Evolutionary conservation across 2,113 vertebrate genomes (phyloP), one percentile per base, ranked within the genome.

Genomic region (Anarrhichthys ocellatus): DNA sequence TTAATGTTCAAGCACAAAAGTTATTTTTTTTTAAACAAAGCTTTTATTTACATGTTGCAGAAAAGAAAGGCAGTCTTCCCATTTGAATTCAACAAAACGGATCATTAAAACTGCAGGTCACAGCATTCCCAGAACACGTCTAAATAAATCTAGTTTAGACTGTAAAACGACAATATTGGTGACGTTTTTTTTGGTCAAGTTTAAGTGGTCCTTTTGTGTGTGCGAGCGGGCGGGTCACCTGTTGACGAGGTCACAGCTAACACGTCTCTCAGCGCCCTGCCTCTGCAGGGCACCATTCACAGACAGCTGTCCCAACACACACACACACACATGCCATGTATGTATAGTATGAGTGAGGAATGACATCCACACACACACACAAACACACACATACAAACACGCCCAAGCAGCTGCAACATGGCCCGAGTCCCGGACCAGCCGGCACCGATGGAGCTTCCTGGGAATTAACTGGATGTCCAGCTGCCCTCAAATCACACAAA

Each of bases 271-370:
- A 91, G 87, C 93, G 29, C 92, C 85, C 92, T 81, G 84, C 89
- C 93, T 94, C 90, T 91, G 78, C 80, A 76, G 76, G 81, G 38
- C 89, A 78, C 90, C 80, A 79, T 88, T 65, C 86, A 76, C 86
- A 82, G 91, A 87, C 95, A 96, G 95, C 95, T 95, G 95, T 95
- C 94, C 89, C 92, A 94, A 93, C 91, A 93, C 91, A 84, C 79
- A 91, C 87, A 91, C 87, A 89, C 81, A 67, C 50, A 86, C 83
- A 89, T 80, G 89, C 86, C 83, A 92, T 93, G 90, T 89, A 92
- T 94, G 94, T 91, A 93, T 93, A 94, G 88, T 84, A 91, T 89
- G 91, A 34, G 90, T 92, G 93, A 95, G 92, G 93, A 95, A 95
- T 91, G 92, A 92, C 93, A 93, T 92, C 87, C 86, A 24, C 75